Percentiles rank a stretch among this genome's conserved stretches.
Evolutionary conservation across 2,888 invertebrate genomes (phyloP).

Genomic region (Exocentrus adspersus): DNA sequence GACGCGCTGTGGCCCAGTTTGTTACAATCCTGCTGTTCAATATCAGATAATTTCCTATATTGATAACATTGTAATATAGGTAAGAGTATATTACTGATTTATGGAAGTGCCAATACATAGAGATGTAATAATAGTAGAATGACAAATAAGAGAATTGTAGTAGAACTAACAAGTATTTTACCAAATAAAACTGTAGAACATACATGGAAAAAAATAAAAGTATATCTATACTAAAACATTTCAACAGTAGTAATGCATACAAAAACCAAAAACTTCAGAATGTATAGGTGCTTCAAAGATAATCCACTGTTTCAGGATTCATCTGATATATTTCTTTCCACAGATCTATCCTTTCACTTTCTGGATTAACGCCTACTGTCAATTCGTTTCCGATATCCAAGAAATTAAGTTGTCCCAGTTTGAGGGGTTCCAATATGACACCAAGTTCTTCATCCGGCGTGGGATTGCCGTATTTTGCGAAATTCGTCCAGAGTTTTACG

Average conservation of each 20-base stretch:
- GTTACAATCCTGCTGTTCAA: neutral
- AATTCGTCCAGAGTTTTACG: slow-evolving; percentile 38
- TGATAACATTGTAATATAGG: too few species aligned
- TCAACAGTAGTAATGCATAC: too few species aligned
- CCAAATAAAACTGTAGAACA: too few species aligned
- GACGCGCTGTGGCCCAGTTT: neutral
- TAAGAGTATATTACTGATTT: too few species aligned
- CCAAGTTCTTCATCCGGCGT: slow-evolving; percentile 24
- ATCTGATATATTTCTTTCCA: slow-evolving; percentile 24
- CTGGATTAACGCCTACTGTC: slow-evolving; percentile 9
- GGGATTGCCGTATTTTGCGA: slow-evolving; percentile 32
- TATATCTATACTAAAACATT: too few species aligned
- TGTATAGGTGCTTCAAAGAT: slow-evolving; percentile 11
- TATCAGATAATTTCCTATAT: too few species aligned
- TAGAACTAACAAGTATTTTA: too few species aligned
- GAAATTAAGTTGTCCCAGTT: slow-evolving; percentile 8
- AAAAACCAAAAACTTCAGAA: too few species aligned
- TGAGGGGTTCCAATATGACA: slow-evolving; percentile 14
- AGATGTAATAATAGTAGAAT: too few species aligned
- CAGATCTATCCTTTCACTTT: slow-evolving; percentile 23
- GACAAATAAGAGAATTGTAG: too few species aligned
- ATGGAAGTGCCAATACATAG: too few species aligned
- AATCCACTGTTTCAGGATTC: neutral
- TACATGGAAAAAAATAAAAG: too few species aligned
- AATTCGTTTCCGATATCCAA: slow-evolving; percentile 29